Conservation (phyloP, 2,113 vertebrate genomes). For the Dolichotis patagonum region DNA sequence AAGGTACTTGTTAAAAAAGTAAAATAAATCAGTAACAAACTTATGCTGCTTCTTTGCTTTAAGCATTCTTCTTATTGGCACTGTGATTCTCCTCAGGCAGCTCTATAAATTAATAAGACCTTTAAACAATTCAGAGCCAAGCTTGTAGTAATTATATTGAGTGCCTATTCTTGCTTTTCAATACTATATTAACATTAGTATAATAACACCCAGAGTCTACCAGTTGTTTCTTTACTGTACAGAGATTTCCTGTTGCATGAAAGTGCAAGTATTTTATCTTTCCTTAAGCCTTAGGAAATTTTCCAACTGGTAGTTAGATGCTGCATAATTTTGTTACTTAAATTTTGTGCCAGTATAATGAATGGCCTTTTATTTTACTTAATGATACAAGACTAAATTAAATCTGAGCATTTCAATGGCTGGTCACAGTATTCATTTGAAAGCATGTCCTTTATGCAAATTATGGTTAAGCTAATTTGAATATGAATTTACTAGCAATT, state of each 20-base stretch:
- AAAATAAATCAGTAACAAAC: not conserved
- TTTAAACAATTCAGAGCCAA: constrained; percentile 49
- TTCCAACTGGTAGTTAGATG: constrained; percentile 55
- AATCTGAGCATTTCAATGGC: constrained; percentile 55
- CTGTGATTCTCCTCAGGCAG: not conserved
- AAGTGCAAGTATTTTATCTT: not conserved
- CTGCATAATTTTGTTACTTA: constrained; percentile 66
- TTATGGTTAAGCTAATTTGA: constrained; percentile 41
- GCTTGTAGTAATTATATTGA: not conserved
- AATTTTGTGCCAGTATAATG: constrained; percentile 23
- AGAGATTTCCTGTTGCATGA: not conserved
- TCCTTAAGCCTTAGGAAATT: not conserved
- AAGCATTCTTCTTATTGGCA: not conserved
- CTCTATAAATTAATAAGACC: not conserved
- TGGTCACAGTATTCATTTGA: constrained; percentile 11
- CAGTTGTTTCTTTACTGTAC: constrained; percentile 16
- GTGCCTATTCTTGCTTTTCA: not conserved
- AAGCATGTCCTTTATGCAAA: constrained; percentile 31
- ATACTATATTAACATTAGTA: constrained; percentile 6
- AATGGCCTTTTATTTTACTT: constrained; percentile 64
- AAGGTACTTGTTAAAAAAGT: not conserved
- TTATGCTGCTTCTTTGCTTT: not conserved
- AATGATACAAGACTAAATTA: constrained; percentile 65
- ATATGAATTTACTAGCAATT: constrained; percentile 50
- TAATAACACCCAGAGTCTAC: not conserved